Evolutionary conservation across 92 coral and sea anemone species (phyloP).

Genomic region (Porites divaricata): DNA sequence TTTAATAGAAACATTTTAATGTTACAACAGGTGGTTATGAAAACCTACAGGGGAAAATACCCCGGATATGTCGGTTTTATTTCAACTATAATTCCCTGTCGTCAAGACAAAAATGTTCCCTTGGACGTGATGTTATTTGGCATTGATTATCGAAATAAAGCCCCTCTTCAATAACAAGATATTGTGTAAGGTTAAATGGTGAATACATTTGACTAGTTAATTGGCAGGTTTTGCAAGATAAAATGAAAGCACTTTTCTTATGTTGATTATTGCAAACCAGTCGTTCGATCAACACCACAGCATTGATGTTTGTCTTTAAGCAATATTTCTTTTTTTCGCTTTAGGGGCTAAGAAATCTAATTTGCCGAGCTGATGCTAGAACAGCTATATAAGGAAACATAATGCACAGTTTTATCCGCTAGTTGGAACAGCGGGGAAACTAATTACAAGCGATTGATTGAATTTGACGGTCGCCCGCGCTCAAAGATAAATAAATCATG

Average conservation of each 20-base stretch:
- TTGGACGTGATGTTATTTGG: conserved; percentile 36
- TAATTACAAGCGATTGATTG: conserved; percentile 33
- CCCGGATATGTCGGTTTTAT: conserved; percentile 22
- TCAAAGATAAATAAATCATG: conserved; percentile 24
- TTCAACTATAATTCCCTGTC: conserved; percentile 21
- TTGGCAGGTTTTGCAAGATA: conserved; percentile 64
- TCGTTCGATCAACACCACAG: conserved; percentile 22
- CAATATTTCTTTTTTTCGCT: not conserved
- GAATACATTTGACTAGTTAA: conserved; percentile 55
- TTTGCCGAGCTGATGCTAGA: not conserved
- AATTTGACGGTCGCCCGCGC: conserved; percentile 13
- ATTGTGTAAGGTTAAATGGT: conserved; percentile 54
- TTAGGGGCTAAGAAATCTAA: not conserved
- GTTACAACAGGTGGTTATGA: conserved; percentile 23
- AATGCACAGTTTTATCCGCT: conserved; percentile 10
- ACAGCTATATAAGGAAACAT: conserved; percentile 12
- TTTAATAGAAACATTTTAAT: not conserved
- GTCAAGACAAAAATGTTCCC: not conserved
- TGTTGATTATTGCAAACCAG: conserved; percentile 43
- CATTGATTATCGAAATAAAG: not conserved
- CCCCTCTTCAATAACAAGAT: conserved; percentile 41
- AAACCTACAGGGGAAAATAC: not conserved
- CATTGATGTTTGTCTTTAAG: conserved; percentile 6
- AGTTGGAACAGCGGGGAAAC: conserved; percentile 20
- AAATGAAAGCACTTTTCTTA: conserved; percentile 56